phyloP scores from a whole-genome alignment of 30 jellyfish, hydroid and myxozoan species.

The Turritopsis rubra region DNA sequence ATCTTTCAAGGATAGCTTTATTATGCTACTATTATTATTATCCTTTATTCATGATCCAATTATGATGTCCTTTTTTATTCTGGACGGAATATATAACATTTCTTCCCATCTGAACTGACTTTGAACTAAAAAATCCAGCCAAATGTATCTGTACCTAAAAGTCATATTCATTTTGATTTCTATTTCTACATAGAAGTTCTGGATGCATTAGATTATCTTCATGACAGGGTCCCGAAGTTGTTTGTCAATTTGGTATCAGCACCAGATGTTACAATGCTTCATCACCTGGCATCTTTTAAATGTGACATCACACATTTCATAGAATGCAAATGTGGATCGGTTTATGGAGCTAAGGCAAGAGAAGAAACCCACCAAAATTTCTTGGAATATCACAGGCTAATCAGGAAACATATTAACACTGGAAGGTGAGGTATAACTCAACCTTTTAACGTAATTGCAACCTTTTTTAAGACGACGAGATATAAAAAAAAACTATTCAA shows the following conservation, averaged over 20 bases:
- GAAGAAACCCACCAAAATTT: slow-evolving; percentile 11
- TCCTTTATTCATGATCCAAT: too few species aligned
- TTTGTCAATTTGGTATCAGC: slow-evolving; percentile 63
- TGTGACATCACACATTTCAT: slow-evolving; percentile 53
- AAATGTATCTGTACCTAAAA: background rate
- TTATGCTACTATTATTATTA: too few species aligned
- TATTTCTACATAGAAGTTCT: slow-evolving; percentile 3
- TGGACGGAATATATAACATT: too few species aligned
- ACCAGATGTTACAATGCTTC: slow-evolving; percentile 61
- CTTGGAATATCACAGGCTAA: background rate
- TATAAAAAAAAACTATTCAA: too few species aligned
- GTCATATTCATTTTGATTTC: background rate
- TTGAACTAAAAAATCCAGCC: background rate
- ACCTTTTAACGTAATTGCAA: too few species aligned
- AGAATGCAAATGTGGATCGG: slow-evolving; percentile 66
- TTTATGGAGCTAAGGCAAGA: slow-evolving; percentile 41
- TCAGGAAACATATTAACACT: background rate
- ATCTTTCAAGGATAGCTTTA: too few species aligned
- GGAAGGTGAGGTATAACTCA: background rate
- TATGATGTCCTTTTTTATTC: too few species aligned
- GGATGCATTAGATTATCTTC: slow-evolving; percentile 32
- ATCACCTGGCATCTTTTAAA: slow-evolving; percentile 21
- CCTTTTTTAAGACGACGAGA: too few species aligned
- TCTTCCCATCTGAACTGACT: too few species aligned
- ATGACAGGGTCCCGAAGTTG: slow-evolving; percentile 54